Conservation (phyloP, 2,888 invertebrate species). For the Dromius quadrimaculatus region DNA sequence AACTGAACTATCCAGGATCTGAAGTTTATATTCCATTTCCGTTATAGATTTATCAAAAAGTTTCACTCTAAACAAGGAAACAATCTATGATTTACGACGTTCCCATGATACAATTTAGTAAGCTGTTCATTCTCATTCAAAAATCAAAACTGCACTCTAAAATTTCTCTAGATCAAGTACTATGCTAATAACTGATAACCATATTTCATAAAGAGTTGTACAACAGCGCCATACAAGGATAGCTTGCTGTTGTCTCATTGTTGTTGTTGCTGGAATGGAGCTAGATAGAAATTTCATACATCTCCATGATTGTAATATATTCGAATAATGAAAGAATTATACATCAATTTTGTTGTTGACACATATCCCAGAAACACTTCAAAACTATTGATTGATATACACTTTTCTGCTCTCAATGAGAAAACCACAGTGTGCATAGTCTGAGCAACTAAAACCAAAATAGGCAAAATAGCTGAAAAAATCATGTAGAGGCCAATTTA, state of each 20-base stretch:
- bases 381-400: no score
- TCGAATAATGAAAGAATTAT: no score
- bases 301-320: constrained; percentile 7
- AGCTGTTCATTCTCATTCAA: constrained; percentile 18
- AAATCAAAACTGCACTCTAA: constrained; percentile 13
- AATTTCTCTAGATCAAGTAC: constrained; percentile 16
- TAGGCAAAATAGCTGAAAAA: no score
- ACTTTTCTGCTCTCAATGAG: no score
- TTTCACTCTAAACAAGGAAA: constrained; percentile 22
- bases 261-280: constrained; percentile 9
- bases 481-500: no score
- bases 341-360: no score
- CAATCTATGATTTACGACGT: neutral
- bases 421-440: no score
- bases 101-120: constrained; percentile 11
- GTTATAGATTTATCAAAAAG: constrained; percentile 23
- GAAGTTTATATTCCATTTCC: constrained; percentile 7
- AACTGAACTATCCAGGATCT: no score
- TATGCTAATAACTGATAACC: constrained; percentile 6
- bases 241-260: neutral
- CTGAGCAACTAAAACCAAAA: no score
- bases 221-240: constrained; percentile 28
- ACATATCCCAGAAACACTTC: no score
- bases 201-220: constrained; percentile 13
- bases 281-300: neutral